phyloP scores from a whole-genome alignment of 2,888 invertebrate genomes.

The Tetheella fluctuosa region DNA sequence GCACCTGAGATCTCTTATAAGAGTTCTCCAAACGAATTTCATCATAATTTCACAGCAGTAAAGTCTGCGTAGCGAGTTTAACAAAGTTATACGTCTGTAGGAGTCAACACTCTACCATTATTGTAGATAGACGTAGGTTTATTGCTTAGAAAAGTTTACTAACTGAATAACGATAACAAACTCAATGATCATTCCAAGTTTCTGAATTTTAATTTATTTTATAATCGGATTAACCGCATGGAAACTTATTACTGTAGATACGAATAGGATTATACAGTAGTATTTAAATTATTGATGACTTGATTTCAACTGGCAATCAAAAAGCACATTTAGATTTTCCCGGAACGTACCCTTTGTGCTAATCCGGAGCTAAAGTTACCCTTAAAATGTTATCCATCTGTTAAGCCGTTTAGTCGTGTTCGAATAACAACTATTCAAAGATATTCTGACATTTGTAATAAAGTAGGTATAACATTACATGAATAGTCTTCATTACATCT shows the following conservation, averaged over 20 bases:
- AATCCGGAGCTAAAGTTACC: neutral
- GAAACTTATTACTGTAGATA: neutral
- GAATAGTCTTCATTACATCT: too few relatives aligned
- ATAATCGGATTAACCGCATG: neutral
- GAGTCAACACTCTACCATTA: conserved; percentile 46
- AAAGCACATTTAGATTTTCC: neutral
- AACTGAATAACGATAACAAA: conserved; percentile 45
- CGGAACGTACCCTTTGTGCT: neutral
- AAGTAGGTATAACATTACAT: neutral
- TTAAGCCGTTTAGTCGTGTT: conserved; percentile 5
- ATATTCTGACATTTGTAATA: neutral
- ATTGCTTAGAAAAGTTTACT: conserved; percentile 33
- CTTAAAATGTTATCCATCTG: neutral
- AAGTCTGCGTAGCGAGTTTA: conserved; percentile 37
- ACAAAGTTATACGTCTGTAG: conserved; percentile 54
- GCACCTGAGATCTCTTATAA: conserved; percentile 48
- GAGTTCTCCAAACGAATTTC: conserved; percentile 49
- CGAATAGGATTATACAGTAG: too few relatives aligned
- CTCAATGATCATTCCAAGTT: neutral
- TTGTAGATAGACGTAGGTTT: conserved; percentile 39
- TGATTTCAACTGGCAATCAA: neutral
- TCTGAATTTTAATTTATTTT: neutral
- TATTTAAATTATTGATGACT: conserved; percentile 1
- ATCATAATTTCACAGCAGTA: conserved; percentile 50
- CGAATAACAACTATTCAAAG: neutral